Conservation (phyloP, 2,888 invertebrate genomes). For the Actias luna region DNA sequence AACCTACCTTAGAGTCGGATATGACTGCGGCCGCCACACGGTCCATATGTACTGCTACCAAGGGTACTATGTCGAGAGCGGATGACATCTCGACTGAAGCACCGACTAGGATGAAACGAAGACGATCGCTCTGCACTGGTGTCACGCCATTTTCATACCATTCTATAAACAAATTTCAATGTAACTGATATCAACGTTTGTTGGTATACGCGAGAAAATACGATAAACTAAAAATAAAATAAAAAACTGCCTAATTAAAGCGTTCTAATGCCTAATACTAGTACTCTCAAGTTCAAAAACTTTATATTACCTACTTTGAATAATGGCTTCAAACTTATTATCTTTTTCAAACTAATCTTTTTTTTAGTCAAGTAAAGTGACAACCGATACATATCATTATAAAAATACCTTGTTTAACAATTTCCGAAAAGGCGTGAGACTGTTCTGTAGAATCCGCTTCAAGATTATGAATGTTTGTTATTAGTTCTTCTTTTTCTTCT, state of each 20-base stretch:
- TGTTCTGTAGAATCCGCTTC: background rate
- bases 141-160: slow-evolving; percentile 22
- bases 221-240: too few relatives aligned
- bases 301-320: too few relatives aligned
- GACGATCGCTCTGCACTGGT: slow-evolving; percentile 24
- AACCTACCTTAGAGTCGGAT: slow-evolving; percentile 41
- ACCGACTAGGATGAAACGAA: slow-evolving; percentile 45
- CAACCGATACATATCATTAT: background rate
- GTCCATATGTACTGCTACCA: slow-evolving; percentile 56
- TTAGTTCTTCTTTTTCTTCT: background rate
- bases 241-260: too few relatives aligned
- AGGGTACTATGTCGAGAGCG: slow-evolving; percentile 42
- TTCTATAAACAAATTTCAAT: slow-evolving; percentile 20
- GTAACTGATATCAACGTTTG: background rate
- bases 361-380: background rate
- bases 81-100: slow-evolving; percentile 48
- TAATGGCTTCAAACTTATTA: too few relatives aligned
- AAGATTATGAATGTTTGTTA: background rate
- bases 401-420: slow-evolving; percentile 2
- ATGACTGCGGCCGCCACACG: slow-evolving; percentile 42
- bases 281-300: too few relatives aligned
- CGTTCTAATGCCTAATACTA: too few relatives aligned
- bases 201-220: too few relatives aligned
- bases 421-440: background rate
- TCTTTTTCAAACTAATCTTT: background rate